Conservation (phyloP, 2,113 vertebrate species). For the Cyanocitta stelleri region DNA sequence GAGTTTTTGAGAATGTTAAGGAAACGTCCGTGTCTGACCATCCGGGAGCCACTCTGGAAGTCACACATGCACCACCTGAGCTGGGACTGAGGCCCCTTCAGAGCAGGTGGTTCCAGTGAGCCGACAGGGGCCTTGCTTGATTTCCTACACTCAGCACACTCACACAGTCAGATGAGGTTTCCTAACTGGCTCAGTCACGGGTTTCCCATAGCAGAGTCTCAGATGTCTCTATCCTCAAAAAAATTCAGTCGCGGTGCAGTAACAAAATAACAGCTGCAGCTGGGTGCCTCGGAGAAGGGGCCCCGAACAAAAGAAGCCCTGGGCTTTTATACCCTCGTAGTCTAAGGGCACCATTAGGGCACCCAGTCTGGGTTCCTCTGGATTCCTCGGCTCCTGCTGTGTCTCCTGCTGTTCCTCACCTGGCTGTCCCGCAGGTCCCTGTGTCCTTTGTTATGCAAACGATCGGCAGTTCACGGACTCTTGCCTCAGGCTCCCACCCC, state of each 20-base stretch:
- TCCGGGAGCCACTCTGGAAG: neutral
- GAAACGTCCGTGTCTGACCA: neutral
- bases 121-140: neutral
- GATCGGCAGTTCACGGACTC: neutral
- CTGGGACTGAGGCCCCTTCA: neutral
- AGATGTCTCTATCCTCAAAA: neutral
- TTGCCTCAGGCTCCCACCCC: neutral
- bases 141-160: neutral
- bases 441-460: neutral
- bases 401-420: neutral
- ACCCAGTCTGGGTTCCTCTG: neutral
- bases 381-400: neutral
- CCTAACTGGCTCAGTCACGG: neutral
- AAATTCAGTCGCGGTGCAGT: neutral
- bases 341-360: neutral
- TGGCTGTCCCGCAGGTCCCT: neutral
- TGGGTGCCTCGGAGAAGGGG: neutral
- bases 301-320: neutral
- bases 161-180: neutral
- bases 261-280: neutral
- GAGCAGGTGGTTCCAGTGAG: neutral
- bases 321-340: neutral
- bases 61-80: neutral
- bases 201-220: neutral
- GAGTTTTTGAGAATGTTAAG: neutral